Evolutionary conservation across 2,797 vertebrate genomes (phyloP), one percentile per base, ranked within the genome.

Genomic region (Choloepus didactylus): DNA sequence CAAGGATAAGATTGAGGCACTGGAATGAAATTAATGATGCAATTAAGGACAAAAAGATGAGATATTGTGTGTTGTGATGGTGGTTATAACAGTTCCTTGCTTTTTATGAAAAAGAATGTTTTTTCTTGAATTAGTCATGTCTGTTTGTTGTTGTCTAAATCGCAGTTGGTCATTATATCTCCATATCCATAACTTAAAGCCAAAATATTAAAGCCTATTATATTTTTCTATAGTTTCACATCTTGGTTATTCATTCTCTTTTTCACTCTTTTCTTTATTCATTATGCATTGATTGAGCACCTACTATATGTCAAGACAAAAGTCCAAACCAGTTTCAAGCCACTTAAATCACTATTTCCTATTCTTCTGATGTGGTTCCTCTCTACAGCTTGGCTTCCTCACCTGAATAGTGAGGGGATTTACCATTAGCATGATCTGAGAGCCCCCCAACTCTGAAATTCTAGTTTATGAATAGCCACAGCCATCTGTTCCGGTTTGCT

Each of bases 21-120:
- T 82, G 82, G 25, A 73, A 79, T 93, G 86, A 85, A 91, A 80
- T 94, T 49, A 86, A 97, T 29, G 41, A 60, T 83, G 75, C 54
- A 76, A 77, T 76, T 25, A 70, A 91, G n/a, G 46, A 56, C n/a
- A 90, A 23, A 69, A 90, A 67, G 15, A 46, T 35, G 9, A n/a
- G 4, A 38, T 80, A 35, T 9, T 79, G 35, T 64, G 31, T 62
- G 16, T 0, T 35, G 18, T 70, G 5, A 25, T 59, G 38, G 5
- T 83, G 16, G 2, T 75, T 54, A 44, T 44, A 84, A 31, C 21
- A 41, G 1, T 70, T 92, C 23, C 31, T 80, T 69, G 9, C 62
- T 77, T 87, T 85, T 67, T 82, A 60, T 25, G 46, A n/a, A 81
- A 83, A 93, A 12, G 23, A 75, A 89, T 67, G 9, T 67, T 76